These are phyloP conservation scores for Cheirogaleus major DNA, from an alignment of 2,797 vertebrate genomes.

Conservation along the genomic window DNA sequence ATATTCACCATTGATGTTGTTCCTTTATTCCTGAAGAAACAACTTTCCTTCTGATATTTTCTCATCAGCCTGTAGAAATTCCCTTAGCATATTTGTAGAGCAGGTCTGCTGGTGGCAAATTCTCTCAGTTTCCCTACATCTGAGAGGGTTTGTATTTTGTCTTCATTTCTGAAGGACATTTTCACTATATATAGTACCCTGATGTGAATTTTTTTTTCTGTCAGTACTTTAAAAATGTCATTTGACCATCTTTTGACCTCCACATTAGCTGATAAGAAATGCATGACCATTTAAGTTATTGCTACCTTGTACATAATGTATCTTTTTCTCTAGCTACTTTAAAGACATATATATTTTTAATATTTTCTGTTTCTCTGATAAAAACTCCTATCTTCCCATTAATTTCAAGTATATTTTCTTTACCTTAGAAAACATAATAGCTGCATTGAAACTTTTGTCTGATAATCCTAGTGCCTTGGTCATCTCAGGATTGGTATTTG, in stretches of 20 bases:
- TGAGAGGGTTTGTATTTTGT: neutral
- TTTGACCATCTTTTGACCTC: neutral
- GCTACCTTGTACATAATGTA: neutral
- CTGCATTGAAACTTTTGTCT: neutral
- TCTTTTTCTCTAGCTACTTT: neutral
- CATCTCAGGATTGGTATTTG: neutral
- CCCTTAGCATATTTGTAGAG: neutral
- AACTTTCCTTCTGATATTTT: neutral
- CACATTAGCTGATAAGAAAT: neutral
- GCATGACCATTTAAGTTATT: neutral
- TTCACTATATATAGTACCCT: neutral
- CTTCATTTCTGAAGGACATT: neutral
- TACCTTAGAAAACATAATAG: neutral
- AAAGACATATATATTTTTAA: neutral
- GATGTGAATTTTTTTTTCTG: neutral
- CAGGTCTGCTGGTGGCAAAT: neutral
- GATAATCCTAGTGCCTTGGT: neutral
- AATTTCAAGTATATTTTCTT: neutral
- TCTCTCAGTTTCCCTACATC: neutral
- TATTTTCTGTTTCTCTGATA: neutral
- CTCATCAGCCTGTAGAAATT: neutral
- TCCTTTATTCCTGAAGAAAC: neutral
- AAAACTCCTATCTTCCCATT: neutral
- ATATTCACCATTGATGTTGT: neutral
- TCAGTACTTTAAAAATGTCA: neutral